These are phyloP conservation scores for Porites lutea DNA, from an alignment of 64 coral and sea anemone genomes.

Conservation along the genomic window DNA sequence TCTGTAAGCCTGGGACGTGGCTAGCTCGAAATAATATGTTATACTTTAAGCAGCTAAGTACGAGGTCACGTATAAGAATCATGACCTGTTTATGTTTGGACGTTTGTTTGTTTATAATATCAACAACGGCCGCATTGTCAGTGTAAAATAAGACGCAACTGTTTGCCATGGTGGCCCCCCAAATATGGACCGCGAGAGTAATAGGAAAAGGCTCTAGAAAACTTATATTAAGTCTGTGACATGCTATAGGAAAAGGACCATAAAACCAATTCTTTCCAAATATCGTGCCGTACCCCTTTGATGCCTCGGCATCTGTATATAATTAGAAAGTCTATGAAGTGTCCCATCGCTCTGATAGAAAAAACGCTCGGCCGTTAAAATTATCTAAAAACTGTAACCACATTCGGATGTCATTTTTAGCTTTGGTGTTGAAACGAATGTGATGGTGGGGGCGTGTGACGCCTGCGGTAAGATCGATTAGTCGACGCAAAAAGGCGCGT, in stretches of 20 bases:
- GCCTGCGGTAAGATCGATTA: constrained; percentile 19
- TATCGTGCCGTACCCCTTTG: constrained; percentile 6
- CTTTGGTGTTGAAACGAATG: background rate
- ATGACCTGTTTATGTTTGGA: constrained; percentile 9
- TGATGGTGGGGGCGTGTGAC: constrained; percentile 4
- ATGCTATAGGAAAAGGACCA: background rate
- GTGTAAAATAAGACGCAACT: background rate
- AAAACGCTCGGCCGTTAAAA: constrained; percentile 33
- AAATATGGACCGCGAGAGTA: constrained; percentile 4
- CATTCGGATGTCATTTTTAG: too few species aligned
- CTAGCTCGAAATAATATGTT: constrained; percentile 23
- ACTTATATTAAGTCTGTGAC: constrained; percentile 3
- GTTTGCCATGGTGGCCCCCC: constrained; percentile 8
- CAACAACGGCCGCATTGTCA: constrained; percentile 24
- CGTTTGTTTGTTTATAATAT: constrained; percentile 24
- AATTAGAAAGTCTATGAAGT: background rate
- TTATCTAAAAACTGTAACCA: too few species aligned
- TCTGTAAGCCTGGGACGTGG: background rate
- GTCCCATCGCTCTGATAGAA: constrained; percentile 3
- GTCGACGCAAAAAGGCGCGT: constrained; percentile 21
- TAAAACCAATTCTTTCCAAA: constrained; percentile 23
- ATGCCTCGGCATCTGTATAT: background rate
- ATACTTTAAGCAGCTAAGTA: background rate
- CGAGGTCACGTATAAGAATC: constrained; percentile 15
- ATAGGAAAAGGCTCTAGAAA: constrained; percentile 40